phyloP scores from a whole-genome alignment of 2,888 invertebrate species.

The Epinotia ramella region DNA sequence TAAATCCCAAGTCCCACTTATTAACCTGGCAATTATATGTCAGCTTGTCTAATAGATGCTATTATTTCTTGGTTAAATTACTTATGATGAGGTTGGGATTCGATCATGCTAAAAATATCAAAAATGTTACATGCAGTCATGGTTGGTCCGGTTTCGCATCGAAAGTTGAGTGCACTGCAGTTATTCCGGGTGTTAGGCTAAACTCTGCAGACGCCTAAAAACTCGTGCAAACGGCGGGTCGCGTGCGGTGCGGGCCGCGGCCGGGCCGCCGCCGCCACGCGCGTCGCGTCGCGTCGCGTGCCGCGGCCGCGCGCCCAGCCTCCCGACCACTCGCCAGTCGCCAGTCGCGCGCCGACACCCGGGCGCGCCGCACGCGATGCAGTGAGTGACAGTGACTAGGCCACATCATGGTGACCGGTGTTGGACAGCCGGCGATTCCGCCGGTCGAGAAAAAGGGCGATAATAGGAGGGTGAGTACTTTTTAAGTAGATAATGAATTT shows the following conservation, averaged over 20 bases:
- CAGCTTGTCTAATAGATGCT: no score
- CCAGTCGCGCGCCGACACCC: constrained; percentile 76
- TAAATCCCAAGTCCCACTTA: no score
- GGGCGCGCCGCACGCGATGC: constrained; percentile 56
- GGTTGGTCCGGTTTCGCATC: neutral
- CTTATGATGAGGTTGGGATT: no score
- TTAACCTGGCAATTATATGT: no score
- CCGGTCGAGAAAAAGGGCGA: constrained; percentile 70
- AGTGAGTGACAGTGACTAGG: constrained; percentile 48
- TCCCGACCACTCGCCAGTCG: constrained; percentile 50
- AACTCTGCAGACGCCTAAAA: neutral
- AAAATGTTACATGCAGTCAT: no score
- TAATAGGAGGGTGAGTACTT: constrained; percentile 74
- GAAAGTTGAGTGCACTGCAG: neutral
- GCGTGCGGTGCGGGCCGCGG: constrained; percentile 34
- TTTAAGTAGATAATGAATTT: constrained; percentile 26
- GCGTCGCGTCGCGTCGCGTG: constrained; percentile 38
- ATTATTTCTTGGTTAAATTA: no score
- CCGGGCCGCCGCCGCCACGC: constrained; percentile 46
- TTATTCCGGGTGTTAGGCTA: neutral
- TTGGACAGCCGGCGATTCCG: constrained; percentile 59
- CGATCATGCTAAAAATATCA: no score
- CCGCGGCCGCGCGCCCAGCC: constrained; percentile 27
- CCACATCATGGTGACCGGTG: constrained; percentile 77
- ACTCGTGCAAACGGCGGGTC: neutral